phyloP scores from a whole-genome alignment of 2,113 vertebrate species.

The Sardina pilchardus region DNA sequence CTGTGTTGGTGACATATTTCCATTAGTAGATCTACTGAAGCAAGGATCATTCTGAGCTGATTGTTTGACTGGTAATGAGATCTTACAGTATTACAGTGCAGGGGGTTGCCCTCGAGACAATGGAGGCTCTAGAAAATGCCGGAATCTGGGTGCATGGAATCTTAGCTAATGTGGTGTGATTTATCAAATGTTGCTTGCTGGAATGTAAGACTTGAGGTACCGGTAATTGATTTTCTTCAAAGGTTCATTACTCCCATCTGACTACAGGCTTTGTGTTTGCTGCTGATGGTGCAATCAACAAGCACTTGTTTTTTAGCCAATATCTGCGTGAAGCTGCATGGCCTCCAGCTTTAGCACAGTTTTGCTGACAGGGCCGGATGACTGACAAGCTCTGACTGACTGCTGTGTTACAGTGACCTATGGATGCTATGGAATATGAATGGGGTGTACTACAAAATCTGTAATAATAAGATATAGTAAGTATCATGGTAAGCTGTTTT shows the following conservation, averaged over 20 bases:
- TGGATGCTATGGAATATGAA: neutral
- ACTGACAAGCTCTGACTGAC: neutral
- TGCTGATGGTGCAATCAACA: constrained; percentile 20
- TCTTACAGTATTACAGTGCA: neutral
- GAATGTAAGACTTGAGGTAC: neutral
- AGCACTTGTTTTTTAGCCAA: constrained; percentile 15
- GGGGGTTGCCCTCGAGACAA: neutral
- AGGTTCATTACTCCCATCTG: constrained; percentile 8
- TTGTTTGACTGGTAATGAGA: neutral
- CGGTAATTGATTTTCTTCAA: constrained; percentile 10
- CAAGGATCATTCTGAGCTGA: neutral
- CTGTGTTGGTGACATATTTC: neutral
- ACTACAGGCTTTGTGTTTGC: constrained; percentile 14
- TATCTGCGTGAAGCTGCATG: neutral
- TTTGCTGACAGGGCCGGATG: neutral
- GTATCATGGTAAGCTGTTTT: neutral
- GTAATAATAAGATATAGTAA: neutral
- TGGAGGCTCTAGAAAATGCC: neutral
- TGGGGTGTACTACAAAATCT: neutral
- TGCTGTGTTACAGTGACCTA: neutral
- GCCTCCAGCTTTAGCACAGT: neutral
- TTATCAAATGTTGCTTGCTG: neutral
- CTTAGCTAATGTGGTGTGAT: constrained; percentile 5
- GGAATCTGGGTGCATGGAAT: neutral
- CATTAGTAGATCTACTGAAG: neutral